Evolutionary conservation across 2,113 vertebrate genomes (phyloP).

Genomic region (Corythornis vintsioides): DNA sequence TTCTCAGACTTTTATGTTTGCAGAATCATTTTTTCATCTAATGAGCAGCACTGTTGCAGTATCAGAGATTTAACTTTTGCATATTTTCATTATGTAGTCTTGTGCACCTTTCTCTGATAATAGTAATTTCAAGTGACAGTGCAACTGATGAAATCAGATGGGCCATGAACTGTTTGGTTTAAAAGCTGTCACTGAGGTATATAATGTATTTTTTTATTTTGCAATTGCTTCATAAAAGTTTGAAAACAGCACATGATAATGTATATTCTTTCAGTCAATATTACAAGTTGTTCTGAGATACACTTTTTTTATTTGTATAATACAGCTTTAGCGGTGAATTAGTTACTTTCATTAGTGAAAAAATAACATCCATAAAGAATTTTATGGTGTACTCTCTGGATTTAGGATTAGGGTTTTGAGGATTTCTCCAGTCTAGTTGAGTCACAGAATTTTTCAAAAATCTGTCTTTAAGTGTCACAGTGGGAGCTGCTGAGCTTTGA

Average conservation of each 20-base stretch:
- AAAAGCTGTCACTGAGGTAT: slow-evolving; percentile 30
- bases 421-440: background rate
- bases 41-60: background rate
- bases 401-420: background rate
- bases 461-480: background rate
- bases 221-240: background rate
- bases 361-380: background rate
- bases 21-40: slow-evolving; percentile 22
- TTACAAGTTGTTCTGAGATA: background rate
- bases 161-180: slow-evolving; percentile 4
- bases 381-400: background rate
- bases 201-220: background rate
- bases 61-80: slow-evolving; percentile 33
- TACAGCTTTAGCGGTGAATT: background rate
- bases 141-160: slow-evolving; percentile 50
- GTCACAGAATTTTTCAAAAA: background rate
- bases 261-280: background rate
- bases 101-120: slow-evolving; percentile 22
- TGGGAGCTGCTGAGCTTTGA: background rate
- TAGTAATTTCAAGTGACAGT: slow-evolving; percentile 43
- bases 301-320: background rate
- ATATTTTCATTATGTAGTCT: slow-evolving; percentile 41
- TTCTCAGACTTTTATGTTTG: slow-evolving; percentile 5
- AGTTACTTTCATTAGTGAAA: background rate
- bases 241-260: background rate